A percentile compares a stretch with the other conserved stretches of the same genome.
Conservation (phyloP, 2,888 invertebrate species). For the Epistrophe eligans region DNA sequence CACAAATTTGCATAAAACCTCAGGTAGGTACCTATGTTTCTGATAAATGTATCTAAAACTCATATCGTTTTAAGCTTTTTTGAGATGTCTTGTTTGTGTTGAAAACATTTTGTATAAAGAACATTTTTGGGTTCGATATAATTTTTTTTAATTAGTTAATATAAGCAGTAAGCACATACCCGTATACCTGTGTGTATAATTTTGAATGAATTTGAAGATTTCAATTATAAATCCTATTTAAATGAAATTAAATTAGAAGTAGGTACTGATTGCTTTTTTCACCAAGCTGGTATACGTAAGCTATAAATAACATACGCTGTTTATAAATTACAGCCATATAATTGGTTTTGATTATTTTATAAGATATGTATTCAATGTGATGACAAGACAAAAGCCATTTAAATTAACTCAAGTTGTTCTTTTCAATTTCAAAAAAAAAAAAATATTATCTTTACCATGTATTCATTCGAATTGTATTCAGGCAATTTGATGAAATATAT, state of each 20-base stretch:
- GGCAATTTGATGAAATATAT: too few species aligned
- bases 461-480: too few species aligned
- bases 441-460: too few species aligned
- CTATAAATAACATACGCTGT: too few species aligned
- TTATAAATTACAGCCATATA: too few species aligned
- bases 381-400: too few species aligned
- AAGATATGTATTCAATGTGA: too few species aligned
- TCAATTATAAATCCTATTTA: slow-evolving; percentile 26
- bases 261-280: too few species aligned
- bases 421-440: too few species aligned
- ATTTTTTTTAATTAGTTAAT: slow-evolving; percentile 46
- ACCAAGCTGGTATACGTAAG: too few species aligned
- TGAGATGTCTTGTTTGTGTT: background rate
- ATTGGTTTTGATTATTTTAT: too few species aligned
- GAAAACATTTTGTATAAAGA: slow-evolving; percentile 4
- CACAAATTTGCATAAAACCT: slow-evolving; percentile 62
- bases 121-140: slow-evolving; percentile 41
- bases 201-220: background rate
- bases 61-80: slow-evolving; percentile 31
- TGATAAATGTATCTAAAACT: slow-evolving; percentile 67
- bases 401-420: too few species aligned
- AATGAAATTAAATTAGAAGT: background rate
- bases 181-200: background rate
- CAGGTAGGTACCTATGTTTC: slow-evolving; percentile 38
- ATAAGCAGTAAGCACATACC: background rate